Conservation (phyloP, 2,113 vertebrate species). For the Pedetes capensis region DNA sequence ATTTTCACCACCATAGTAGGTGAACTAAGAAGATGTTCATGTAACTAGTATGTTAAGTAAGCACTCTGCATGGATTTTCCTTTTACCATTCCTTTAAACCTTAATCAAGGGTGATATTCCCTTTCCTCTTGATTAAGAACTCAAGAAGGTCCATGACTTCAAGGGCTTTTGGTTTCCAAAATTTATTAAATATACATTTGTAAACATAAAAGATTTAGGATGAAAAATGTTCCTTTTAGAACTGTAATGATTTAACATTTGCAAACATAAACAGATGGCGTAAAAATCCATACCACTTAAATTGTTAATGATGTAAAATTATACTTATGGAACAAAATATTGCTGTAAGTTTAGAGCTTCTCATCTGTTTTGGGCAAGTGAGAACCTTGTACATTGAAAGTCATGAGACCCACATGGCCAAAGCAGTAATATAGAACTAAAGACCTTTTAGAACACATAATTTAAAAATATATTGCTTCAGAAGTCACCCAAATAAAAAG, state of each 20-base stretch:
- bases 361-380: conserved; percentile 22
- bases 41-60: not conserved
- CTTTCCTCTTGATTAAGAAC: not conserved
- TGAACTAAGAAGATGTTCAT: not conserved
- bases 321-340: conserved; percentile 60
- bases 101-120: not conserved
- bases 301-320: conserved; percentile 80
- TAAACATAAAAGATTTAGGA: conserved; percentile 85
- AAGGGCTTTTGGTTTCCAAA: conserved; percentile 71
- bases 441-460: conserved; percentile 67
- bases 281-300: conserved; percentile 81
- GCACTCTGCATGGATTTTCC: not conserved
- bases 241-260: conserved; percentile 85
- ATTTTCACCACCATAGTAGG: not conserved
- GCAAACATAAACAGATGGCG: conserved; percentile 83
- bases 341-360: conserved; percentile 55
- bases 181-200: conserved; percentile 87
- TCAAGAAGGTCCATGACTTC: not conserved
- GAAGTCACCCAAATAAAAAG: conserved; percentile 76
- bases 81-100: not conserved
- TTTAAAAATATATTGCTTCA: conserved; percentile 59
- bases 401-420: not conserved
- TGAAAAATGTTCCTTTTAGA: conserved; percentile 85
- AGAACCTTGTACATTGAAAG: not conserved
- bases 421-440: conserved; percentile 69